Evolutionary conservation across 2,888 invertebrate species (phyloP).

Genomic region (Gymnoscelis rufifasciata): DNA sequence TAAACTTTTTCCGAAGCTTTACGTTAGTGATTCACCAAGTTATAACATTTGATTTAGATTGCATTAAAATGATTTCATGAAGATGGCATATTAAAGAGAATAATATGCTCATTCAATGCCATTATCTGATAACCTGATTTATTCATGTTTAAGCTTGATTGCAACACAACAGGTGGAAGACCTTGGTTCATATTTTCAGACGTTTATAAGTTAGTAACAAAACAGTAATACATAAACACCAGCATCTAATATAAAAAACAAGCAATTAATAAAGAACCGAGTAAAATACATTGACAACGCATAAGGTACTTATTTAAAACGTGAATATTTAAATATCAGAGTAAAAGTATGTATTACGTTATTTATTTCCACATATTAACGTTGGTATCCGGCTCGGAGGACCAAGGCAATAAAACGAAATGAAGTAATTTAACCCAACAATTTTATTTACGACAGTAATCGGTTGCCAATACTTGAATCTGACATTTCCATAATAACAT

Average conservation of each 20-base stretch:
- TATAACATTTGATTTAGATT: background rate
- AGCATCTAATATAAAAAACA: too few species aligned
- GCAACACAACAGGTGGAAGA: conserved; percentile 11
- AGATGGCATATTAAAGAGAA: too few species aligned
- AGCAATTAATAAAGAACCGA: too few species aligned
- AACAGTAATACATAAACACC: too few species aligned
- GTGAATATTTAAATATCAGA: too few species aligned
- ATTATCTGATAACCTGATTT: too few species aligned
- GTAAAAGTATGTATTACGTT: background rate
- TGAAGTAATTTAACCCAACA: conserved; percentile 44
- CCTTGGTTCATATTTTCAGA: background rate
- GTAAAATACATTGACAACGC: background rate
- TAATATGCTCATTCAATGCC: too few species aligned
- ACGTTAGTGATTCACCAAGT: background rate
- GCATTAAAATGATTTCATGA: background rate
- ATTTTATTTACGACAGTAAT: conserved; percentile 48
- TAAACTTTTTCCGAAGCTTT: conserved; percentile 1
- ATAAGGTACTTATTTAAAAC: too few species aligned
- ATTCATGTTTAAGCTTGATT: too few species aligned
- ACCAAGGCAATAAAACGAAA: conserved; percentile 38
- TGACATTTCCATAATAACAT: conserved; percentile 13
- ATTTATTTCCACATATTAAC: conserved; percentile 10
- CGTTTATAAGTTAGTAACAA: background rate
- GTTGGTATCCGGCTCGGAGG: conserved; percentile 24
- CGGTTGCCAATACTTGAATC: conserved; percentile 25